These are phyloP conservation scores for Polymixis flavicincta DNA, from an alignment of 2,888 invertebrate species.

Conservation along the genomic window DNA sequence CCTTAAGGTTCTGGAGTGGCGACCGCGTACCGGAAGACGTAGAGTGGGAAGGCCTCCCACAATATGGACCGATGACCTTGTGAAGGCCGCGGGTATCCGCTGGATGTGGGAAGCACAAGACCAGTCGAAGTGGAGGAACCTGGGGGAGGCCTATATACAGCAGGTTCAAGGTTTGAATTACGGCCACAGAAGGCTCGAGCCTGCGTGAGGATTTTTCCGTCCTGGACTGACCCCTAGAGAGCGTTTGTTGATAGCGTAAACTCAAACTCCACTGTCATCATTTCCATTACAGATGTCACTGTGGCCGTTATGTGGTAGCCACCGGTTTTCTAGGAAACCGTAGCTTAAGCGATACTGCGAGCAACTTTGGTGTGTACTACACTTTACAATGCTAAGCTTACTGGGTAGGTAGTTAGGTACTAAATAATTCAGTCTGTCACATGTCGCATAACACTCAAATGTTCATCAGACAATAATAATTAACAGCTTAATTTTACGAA, in stretches of 20 bases:
- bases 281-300: neutral
- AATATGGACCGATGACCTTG: no score
- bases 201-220: no score
- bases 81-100: no score
- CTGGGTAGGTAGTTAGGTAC: slow-evolving; percentile 29
- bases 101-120: no score
- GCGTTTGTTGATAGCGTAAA: neutral
- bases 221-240: neutral
- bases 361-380: slow-evolving; percentile 2
- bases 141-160: no score
- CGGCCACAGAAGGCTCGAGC: no score
- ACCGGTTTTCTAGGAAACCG: neutral
- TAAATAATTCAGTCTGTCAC: slow-evolving; percentile 51
- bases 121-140: no score
- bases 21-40: no score
- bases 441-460: slow-evolving; percentile 13
- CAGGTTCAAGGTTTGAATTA: no score
- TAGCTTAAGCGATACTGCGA: neutral
- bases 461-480: slow-evolving; percentile 32
- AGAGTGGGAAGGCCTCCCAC: no score
- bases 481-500: slow-evolving; percentile 3
- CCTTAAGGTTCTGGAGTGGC: no score
- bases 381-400: slow-evolving; percentile 18
- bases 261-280: neutral
- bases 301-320: neutral